Percentiles rank a stretch among this genome's conserved stretches.
Evolutionary conservation across 2,888 invertebrate genomes (phyloP).

Genomic region (Dinocampus coccinellae): DNA sequence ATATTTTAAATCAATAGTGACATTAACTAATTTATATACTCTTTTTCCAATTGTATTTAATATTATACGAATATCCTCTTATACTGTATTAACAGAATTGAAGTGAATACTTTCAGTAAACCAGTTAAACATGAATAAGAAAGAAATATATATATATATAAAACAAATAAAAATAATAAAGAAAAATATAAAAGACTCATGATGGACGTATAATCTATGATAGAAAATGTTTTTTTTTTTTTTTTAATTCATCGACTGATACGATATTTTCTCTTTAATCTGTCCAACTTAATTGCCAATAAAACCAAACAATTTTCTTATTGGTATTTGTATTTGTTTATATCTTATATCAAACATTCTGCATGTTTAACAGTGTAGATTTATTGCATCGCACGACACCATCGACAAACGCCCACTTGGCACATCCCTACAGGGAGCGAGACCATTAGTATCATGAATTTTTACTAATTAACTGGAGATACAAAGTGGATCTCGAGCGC

Average conservation of each 20-base stretch:
- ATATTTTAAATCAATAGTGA: background rate
- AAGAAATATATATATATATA: no score
- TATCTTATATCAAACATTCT: background rate
- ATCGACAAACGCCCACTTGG: constrained; percentile 23
- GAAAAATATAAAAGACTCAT: background rate
- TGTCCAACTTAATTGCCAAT: background rate
- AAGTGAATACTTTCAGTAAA: background rate
- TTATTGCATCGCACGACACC: constrained; percentile 12
- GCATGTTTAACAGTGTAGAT: constrained; percentile 1
- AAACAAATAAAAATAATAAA: no score
- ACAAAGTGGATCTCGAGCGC: constrained; percentile 39
- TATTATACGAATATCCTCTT: background rate
- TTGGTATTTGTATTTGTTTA: background rate
- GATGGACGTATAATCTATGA: background rate
- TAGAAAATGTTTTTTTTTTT: background rate
- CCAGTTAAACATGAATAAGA: no score
- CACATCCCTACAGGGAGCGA: constrained; percentile 36
- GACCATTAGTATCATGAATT: constrained; percentile 51
- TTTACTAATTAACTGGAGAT: constrained; percentile 53
- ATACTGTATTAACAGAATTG: background rate
- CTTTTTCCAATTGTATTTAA: background rate
- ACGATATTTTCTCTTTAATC: background rate
- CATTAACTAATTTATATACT: background rate
- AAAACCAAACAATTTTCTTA: background rate
- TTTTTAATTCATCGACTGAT: no score